Conservation (phyloP, 2,888 invertebrate species). For the Bimastos eiseni region DNA sequence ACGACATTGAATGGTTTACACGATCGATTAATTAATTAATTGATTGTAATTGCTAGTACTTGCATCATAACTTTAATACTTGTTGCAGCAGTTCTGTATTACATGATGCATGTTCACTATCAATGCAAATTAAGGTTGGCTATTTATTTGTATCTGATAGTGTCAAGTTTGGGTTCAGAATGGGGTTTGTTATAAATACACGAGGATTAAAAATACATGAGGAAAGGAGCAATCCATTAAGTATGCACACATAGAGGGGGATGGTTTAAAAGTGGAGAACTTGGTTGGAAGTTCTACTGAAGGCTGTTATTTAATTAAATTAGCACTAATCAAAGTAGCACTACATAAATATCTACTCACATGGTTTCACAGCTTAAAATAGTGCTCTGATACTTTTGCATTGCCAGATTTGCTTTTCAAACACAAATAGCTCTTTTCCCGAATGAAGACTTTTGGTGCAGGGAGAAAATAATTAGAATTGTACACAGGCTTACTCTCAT, state of each 20-base stretch:
- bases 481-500: conserved; percentile 50
- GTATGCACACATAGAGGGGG: too few species aligned
- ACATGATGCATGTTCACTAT: background rate
- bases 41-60: background rate
- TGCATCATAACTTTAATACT: background rate
- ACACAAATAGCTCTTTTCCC: background rate
- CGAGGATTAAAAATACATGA: background rate
- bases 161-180: background rate
- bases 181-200: background rate
- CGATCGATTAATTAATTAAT: too few species aligned
- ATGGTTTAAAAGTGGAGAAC: background rate
- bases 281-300: background rate
- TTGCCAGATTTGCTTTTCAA: background rate
- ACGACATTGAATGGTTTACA: background rate
- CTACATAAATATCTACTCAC: background rate
- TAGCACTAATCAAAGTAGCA: too few species aligned
- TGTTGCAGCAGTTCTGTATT: background rate
- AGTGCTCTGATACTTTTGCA: background rate
- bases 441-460: background rate
- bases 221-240: too few species aligned
- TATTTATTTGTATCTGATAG: background rate
- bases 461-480: background rate
- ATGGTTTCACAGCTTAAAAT: background rate
- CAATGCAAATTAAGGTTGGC: background rate
- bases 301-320: background rate